phyloP scores from a whole-genome alignment of 1,140 invertebrate genomes.

The Babylonia areolata region DNA sequence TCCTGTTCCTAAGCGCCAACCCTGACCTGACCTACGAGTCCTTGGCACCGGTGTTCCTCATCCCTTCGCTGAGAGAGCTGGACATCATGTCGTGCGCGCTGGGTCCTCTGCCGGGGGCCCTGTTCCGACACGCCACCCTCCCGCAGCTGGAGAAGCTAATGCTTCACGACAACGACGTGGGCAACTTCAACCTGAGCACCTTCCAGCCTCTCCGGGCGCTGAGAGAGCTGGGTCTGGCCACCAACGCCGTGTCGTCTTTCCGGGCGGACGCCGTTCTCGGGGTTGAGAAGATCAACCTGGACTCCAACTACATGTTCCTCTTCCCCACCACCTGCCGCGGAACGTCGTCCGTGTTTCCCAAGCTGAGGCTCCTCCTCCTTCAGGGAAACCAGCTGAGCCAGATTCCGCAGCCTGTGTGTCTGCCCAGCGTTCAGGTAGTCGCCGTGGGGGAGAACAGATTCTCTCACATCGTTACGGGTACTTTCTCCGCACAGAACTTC shows the following conservation, averaged over 20 bases:
- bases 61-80: neutral
- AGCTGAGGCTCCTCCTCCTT: neutral
- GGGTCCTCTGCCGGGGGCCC: neutral
- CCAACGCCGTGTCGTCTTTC: neutral
- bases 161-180: neutral
- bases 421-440: neutral
- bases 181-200: neutral
- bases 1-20: neutral
- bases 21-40: neutral
- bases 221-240: neutral
- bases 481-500: neutral
- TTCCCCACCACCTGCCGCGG: conserved; percentile 12
- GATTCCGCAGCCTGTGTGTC: neutral
- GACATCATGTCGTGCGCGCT: neutral
- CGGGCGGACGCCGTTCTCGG: neutral
- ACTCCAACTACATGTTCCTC: neutral
- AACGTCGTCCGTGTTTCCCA: neutral
- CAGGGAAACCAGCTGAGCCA: neutral
- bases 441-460: neutral
- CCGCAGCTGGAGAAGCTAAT: neutral
- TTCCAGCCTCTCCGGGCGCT: neutral
- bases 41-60: neutral
- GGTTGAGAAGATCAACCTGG: neutral
- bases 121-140: neutral
- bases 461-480: neutral